Evolutionary conservation across 2,113 vertebrate species (phyloP).

Genomic region (Platycercus adscitus): DNA sequence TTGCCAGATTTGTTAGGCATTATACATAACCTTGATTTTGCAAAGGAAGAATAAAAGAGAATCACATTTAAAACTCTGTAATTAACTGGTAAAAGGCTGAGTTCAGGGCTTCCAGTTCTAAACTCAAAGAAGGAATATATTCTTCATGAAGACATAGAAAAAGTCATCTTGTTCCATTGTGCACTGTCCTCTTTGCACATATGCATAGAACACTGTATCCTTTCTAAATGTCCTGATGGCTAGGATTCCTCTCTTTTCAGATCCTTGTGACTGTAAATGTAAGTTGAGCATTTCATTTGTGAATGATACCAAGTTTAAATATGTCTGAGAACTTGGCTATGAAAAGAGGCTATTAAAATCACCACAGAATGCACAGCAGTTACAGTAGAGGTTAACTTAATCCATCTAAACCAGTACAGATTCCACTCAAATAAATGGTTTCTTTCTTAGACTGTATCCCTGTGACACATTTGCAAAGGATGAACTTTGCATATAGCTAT

Average conservation of each 20-base stretch:
- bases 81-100: constrained; percentile 4
- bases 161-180: background rate
- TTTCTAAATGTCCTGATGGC: background rate
- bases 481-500: background rate
- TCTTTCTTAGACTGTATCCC: background rate
- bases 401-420: background rate
- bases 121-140: background rate
- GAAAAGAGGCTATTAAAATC: background rate
- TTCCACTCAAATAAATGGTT: background rate
- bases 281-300: background rate
- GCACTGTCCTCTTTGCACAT: background rate
- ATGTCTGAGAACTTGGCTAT: background rate
- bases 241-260: background rate
- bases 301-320: background rate
- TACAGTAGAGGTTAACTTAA: background rate
- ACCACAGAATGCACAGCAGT: background rate
- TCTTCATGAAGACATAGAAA: background rate
- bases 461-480: background rate
- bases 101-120: background rate
- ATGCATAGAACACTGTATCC: background rate
- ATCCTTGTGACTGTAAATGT: background rate
- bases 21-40: background rate
- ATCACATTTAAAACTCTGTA: background rate
- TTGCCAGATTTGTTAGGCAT: background rate
- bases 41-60: background rate